A percentile compares a stretch with the other conserved stretches of the same genome.
phyloP scores from a whole-genome alignment of 2,797 vertebrate species.

The Heterohyrax brucei region DNA sequence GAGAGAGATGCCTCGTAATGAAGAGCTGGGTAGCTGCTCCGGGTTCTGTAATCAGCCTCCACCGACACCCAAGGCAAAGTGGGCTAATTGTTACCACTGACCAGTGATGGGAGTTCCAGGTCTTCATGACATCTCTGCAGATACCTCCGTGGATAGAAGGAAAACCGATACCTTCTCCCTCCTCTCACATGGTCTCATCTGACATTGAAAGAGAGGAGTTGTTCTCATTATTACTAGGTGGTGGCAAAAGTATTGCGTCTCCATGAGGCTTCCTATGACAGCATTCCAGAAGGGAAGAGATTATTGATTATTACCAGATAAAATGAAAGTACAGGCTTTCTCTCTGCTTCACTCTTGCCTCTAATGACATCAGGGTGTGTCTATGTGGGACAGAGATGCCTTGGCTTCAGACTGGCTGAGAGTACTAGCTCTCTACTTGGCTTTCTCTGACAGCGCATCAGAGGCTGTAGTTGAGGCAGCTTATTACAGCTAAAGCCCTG shows the following conservation, averaged over 20 bases:
- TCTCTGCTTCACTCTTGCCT: no score
- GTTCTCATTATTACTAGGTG: no score
- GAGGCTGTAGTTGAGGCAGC: background rate
- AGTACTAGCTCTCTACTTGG: background rate
- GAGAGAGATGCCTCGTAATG: background rate
- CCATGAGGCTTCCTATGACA: background rate
- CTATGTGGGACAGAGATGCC: no score
- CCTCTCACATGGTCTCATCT: no score
- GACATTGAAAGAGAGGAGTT: fast-evolving
- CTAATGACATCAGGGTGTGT: background rate
- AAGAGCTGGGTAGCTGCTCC: background rate
- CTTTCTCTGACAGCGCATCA: background rate
- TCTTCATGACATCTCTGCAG: background rate
- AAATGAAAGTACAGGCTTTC: no score
- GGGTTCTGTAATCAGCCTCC: background rate
- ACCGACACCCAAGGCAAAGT: fast-evolving
- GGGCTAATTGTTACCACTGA: background rate
- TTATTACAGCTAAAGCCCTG: no score
- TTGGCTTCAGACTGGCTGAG: background rate
- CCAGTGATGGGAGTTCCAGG: fast-evolving
- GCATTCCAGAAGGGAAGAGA: background rate
- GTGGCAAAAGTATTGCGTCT: no score
- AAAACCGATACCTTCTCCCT: no score
- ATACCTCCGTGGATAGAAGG: background rate
- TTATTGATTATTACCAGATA: no score